Evolutionary conservation across 2,888 invertebrate genomes (phyloP), one percentile per base, ranked within the genome.

Genomic region (Drosophila neoperkinsi): DNA sequence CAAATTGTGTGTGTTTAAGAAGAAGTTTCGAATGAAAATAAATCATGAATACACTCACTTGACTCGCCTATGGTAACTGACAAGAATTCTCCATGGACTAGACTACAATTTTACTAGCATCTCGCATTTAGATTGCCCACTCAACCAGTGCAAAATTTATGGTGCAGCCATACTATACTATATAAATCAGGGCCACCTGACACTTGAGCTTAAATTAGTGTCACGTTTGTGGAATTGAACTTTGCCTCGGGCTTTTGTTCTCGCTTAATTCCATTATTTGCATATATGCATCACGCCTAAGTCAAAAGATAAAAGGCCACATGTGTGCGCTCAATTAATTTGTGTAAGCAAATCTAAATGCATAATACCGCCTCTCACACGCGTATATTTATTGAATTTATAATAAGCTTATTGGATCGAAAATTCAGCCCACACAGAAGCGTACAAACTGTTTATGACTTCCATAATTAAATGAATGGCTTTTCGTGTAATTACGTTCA

Each of bases 1-100:
- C 60, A 71, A 75, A 62, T 70, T 77, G 69, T 72, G 62, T 81
- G 56, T 81, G 75, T 63, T 86, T 75, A 77, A 81, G 74, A 64
- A 60, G 55, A 83, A 87, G 74, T 89, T 89, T 83, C 73, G 65
- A 83, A 78, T 77, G 74, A 78, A 85, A 80, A 87, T 89, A 80
- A 87, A 87, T 89, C 88, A 89, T 88, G 74, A 62, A 77, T 83
- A 77, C 75, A 11, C 36, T 56, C 38, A 13, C 80, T 76, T 63
- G 66, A 51, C 74, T 83, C 38, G 77, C 66, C 69, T 58, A 72
- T 81, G 56, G 59, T 50, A 59, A 51, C 53, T 51, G 71, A 49
- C 41, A 58, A 49, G 57, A 41, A 72, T 57, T 60, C 69, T 43
- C 60, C 52, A 46, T 28, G 71, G 74, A 67, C 65, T 56, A 50